Base-by-base conservation (phyloP, 1,140 invertebrate genomes). In the Drosophila pseudoananassae region DNA sequence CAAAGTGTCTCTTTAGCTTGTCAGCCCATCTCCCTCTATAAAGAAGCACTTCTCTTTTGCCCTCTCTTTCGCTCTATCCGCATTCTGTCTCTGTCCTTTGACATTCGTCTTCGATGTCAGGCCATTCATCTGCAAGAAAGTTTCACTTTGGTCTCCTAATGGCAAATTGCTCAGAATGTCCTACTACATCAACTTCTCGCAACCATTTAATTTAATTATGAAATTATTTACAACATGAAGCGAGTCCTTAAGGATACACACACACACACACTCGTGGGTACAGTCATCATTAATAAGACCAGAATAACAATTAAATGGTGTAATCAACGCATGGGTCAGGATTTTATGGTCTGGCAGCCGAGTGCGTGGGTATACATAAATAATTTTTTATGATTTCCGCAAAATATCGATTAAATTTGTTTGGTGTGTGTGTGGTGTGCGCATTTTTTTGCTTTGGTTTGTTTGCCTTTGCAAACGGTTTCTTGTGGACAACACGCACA, bases 381-480 rank as follows among this genome's bases (percentile, higher is more conserved):
- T 82, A 75, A 65, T 82, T 82, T 81, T 83, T 82, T 78, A 70
- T 78, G 74, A 82, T 81, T 69, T 81, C 74, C 74, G 69, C 53
- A 78, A 78, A 75, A 78, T 83, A 83, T 83, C 70, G 79, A 83
- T 83, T 83, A 75, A 78, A 82, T 81, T 66, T 66, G 43, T 72
- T 71, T 58, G 33, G 33, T 55, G 49, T 70, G 49, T 70, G 40
- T 47, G 29, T 20, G 20, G 20, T 20, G 20, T 27, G 25, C 5
- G 45, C 20, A 43, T 31, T 69, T 55, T 77, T 60, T 54, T 54
- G 50, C 45, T 66, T 51, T 51, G 56, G 47, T 46, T 68, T 43
- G 51, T 51, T 50, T 59, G 20, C 52, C 59, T 36, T 45, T 65
- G 45, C 33, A 52, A 31, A 38, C 20, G 56, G 40, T 66, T 73